phyloP scores from a whole-genome alignment of 2,888 invertebrate genomes.

The Agrochola lychnidis region DNA sequence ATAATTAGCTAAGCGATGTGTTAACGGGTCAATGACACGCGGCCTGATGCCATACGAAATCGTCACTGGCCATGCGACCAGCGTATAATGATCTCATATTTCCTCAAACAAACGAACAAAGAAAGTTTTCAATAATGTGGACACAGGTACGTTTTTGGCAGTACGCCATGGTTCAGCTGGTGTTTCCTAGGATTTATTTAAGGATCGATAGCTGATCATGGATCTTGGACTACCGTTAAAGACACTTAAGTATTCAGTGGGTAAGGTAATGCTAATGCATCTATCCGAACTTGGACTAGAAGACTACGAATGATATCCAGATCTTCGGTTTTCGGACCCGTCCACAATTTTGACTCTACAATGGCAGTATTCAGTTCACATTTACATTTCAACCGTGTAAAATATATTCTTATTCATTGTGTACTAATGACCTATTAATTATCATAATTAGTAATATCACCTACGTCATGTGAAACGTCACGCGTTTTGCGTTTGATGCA shows the following conservation, averaged over 20 bases:
- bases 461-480: conserved; percentile 24
- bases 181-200: conserved; percentile 64
- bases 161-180: conserved; percentile 69
- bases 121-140: conserved; percentile 70
- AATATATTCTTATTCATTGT: neutral
- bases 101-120: conserved; percentile 38
- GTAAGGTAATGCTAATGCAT: conserved; percentile 8
- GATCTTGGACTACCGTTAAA: conserved; percentile 38
- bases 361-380: neutral
- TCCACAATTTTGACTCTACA: neutral
- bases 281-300: neutral
- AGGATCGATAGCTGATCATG: conserved; percentile 56
- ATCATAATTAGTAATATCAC: conserved; percentile 18
- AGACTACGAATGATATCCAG: neutral
- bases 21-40: conserved; percentile 88
- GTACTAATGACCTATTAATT: conserved; percentile 17
- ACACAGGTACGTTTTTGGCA: conserved; percentile 76
- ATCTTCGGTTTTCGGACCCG: neutral
- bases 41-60: conserved; percentile 77
- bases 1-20: conserved; percentile 87
- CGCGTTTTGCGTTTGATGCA: conserved; percentile 21
- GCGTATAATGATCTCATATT: conserved; percentile 69
- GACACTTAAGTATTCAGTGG: conserved; percentile 28
- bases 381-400: neutral
- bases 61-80: conserved; percentile 72